phyloP scores from a whole-genome alignment of 2,113 vertebrate species.

The Pseudolaguvia tuberculata region DNA sequence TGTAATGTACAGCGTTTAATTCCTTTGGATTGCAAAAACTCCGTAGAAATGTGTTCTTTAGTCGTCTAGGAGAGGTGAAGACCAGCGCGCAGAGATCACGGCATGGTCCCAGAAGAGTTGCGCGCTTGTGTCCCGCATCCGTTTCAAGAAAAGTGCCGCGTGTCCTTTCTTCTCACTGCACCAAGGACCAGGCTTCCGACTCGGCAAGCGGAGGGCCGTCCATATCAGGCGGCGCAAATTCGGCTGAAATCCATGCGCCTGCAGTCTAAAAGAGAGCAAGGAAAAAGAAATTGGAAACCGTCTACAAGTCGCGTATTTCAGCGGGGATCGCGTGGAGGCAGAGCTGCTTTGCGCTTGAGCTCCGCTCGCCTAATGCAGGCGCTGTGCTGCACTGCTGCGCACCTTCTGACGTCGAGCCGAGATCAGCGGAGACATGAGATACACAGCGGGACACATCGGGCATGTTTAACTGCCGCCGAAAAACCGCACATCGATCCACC shows the following conservation, averaged over 20 bases:
- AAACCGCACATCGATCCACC: constrained; percentile 70
- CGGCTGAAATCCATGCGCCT: constrained; percentile 81
- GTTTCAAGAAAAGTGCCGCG: constrained; percentile 78
- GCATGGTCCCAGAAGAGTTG: constrained; percentile 83
- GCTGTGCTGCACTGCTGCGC: constrained; percentile 90
- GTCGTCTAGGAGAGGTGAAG: constrained; percentile 70
- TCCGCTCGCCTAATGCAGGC: constrained; percentile 67
- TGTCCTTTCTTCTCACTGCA: constrained; percentile 94
- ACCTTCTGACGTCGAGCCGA: constrained; percentile 87
- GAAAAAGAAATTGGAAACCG: constrained; percentile 56
- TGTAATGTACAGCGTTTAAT: constrained; percentile 71
- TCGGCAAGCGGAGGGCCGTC: constrained; percentile 88
- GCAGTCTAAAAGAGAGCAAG: constrained; percentile 67
- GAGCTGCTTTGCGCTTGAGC: constrained; percentile 58
- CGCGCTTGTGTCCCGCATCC: constrained; percentile 78
- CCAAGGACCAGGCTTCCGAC: constrained; percentile 84
- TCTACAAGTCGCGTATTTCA: constrained; percentile 51
- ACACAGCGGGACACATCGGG: constrained; percentile 67
- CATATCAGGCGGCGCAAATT: constrained; percentile 84
- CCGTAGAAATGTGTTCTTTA: constrained; percentile 67
- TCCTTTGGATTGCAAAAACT: constrained; percentile 79
- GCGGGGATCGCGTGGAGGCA: constrained; percentile 50
- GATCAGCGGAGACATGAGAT: constrained; percentile 68
- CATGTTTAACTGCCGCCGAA: constrained; percentile 66
- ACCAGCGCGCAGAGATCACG: constrained; percentile 79